Percentiles rank a stretch among this genome's conserved stretches.
These are phyloP conservation scores for Pelvicachromis taeniatus DNA, from an alignment of 2,113 vertebrate species.

Conservation along the genomic window DNA sequence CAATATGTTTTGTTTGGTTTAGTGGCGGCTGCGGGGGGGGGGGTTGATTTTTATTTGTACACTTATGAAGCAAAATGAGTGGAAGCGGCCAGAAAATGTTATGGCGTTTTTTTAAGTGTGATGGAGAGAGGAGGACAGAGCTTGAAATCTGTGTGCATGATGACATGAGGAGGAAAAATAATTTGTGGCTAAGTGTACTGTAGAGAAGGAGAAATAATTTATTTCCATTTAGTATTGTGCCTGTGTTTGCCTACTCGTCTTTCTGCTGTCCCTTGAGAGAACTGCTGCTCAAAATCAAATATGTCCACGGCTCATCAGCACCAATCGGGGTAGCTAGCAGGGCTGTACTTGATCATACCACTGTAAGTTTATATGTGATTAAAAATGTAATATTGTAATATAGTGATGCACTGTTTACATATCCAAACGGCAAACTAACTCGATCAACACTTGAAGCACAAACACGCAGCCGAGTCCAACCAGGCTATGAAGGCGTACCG, in stretches of 20 bases:
- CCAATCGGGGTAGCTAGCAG: not conserved
- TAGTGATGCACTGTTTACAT: not conserved
- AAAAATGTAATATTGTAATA: not conserved
- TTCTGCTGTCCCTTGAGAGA: not conserved
- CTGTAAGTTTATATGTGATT: not conserved
- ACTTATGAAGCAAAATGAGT: not conserved
- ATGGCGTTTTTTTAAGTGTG: not conserved
- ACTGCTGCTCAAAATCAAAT: not conserved
- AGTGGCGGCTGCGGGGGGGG: not conserved
- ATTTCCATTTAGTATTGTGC: not conserved
- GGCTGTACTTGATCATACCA: not conserved
- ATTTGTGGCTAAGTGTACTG: not conserved
- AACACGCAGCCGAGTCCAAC: rapidly evolving
- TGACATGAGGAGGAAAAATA: not conserved
- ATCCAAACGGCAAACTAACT: not conserved
- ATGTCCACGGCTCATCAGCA: not conserved
- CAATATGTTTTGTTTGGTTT: not conserved
- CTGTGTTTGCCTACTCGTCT: not conserved
- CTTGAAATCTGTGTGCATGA: not conserved
- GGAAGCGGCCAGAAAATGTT: not conserved
- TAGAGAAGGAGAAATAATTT: not conserved
- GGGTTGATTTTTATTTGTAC: not conserved
- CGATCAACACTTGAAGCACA: not conserved
- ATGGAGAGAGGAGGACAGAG: not conserved
- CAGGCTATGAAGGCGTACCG: not conserved